These are phyloP conservation scores for Cyclura pinguis DNA, from an alignment of 2,797 vertebrate species.

Conservation along the genomic window DNA sequence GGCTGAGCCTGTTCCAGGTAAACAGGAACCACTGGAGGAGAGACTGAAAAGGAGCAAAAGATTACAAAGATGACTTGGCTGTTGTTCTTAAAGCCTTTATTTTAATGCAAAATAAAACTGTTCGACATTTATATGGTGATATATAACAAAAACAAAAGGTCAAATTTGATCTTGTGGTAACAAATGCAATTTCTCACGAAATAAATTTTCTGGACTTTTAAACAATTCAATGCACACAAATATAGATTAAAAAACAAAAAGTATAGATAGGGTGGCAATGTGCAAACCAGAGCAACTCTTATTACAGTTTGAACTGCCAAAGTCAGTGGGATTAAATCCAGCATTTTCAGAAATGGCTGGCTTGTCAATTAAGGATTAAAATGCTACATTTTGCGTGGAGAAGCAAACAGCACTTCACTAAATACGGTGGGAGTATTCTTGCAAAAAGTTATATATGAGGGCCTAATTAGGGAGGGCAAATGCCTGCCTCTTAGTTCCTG, in stretches of 20 bases:
- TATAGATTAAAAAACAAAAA: conserved; percentile 62
- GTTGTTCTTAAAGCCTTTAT: conserved; percentile 81
- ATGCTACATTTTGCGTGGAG: conserved; percentile 60
- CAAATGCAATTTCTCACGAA: conserved; percentile 69
- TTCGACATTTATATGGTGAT: conserved; percentile 79
- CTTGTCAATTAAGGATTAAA: conserved; percentile 27
- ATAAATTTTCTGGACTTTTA: conserved; percentile 73
- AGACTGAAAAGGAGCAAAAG: not conserved
- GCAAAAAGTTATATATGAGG: conserved; percentile 18
- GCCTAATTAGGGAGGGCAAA: conserved; percentile 48
- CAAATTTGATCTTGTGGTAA: conserved; percentile 72
- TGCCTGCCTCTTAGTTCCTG: conserved; percentile 30
- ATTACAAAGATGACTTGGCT: conserved; percentile 37
- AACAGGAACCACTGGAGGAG: not conserved
- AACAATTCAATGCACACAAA: conserved; percentile 62
- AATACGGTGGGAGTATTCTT: conserved; percentile 42
- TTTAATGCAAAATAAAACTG: conserved; percentile 83
- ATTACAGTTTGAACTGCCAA: not conserved
- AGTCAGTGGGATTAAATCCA: conserved; percentile 6
- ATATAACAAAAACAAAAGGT: conserved; percentile 77
- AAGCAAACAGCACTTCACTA: conserved; percentile 57
- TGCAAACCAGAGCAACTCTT: conserved; percentile 26
- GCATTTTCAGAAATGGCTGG: conserved; percentile 1
- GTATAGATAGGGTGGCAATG: conserved; percentile 45
- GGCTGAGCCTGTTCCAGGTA: not conserved